These are phyloP conservation scores for Megalurothrips usitatus DNA, from an alignment of 2,888 invertebrate species.

Conservation along the genomic window DNA sequence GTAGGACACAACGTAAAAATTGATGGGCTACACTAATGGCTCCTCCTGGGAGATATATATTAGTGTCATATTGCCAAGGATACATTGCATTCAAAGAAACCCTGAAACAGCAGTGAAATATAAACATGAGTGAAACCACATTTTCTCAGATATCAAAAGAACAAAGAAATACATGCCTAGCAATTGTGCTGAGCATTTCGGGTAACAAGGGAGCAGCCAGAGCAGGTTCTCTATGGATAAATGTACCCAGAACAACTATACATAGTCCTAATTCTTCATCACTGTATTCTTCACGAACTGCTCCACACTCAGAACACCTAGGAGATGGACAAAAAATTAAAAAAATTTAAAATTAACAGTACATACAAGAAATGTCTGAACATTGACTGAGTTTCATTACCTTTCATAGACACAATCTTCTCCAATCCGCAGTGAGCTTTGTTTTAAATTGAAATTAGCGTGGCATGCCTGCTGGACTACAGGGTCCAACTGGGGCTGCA, in stretches of 20 bases:
- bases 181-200: slow-evolving; percentile 81
- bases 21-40: slow-evolving; percentile 94
- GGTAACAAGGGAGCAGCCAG: slow-evolving; percentile 92
- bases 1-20: slow-evolving; percentile 91
- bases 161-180: slow-evolving; percentile 58
- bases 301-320: slow-evolving; percentile 84
- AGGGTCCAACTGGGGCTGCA: slow-evolving; percentile 44
- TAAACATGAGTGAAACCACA: neutral
- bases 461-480: slow-evolving; percentile 51
- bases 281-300: slow-evolving; percentile 83
- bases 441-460: slow-evolving; percentile 53
- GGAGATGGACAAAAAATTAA: slow-evolving; percentile 24
- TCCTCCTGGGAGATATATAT: slow-evolving; percentile 87
- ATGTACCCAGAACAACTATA: slow-evolving; percentile 89
- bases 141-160: neutral
- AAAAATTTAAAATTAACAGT: slow-evolving; percentile 27
- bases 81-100: slow-evolving; percentile 73
- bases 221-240: slow-evolving; percentile 92
- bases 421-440: slow-evolving; percentile 61
- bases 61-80: slow-evolving; percentile 84
- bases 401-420: slow-evolving; percentile 67
- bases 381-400: slow-evolving; percentile 42
- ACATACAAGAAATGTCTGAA: neutral
- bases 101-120: slow-evolving; percentile 47
- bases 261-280: slow-evolving; percentile 95